These are phyloP conservation scores for Indicator indicator DNA, from an alignment of 2,113 vertebrate species.

Conservation along the genomic window DNA sequence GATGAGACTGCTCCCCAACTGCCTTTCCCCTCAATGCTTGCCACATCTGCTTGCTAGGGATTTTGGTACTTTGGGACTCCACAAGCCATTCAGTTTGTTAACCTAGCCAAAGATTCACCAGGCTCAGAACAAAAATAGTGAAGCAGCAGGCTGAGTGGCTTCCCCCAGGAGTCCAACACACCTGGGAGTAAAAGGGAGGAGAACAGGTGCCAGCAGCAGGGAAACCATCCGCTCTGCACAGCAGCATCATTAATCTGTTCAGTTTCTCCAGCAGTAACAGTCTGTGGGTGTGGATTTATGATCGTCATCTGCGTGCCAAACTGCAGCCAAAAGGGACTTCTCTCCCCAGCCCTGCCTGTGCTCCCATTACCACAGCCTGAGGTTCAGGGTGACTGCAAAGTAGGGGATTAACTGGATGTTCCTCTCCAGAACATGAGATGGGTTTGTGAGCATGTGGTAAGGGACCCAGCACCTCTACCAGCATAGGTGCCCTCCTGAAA, in stretches of 20 bases:
- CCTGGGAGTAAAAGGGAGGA: background rate
- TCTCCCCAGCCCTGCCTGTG: background rate
- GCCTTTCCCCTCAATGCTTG: background rate
- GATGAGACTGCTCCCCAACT: background rate
- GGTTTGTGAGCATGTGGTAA: background rate
- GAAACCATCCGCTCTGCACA: rapidly evolving
- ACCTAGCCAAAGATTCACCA: background rate
- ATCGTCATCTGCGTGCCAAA: background rate
- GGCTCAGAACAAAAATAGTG: background rate
- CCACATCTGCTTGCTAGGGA: background rate
- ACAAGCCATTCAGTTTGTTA: background rate
- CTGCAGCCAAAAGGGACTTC: background rate
- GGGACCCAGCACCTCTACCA: background rate
- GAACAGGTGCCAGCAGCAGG: background rate
- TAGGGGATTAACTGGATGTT: background rate
- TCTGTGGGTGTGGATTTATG: background rate
- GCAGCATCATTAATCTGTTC: background rate
- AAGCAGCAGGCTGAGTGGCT: background rate
- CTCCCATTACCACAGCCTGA: background rate
- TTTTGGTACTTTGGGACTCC: background rate
- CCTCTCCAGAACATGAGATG: background rate
- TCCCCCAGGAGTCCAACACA: too few species aligned
- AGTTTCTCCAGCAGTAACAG: background rate
- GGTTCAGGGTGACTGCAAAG: background rate
- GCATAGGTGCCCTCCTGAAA: background rate